Conservation (phyloP, 1,140 invertebrate species). For the Brachionus paranguensis region DNA sequence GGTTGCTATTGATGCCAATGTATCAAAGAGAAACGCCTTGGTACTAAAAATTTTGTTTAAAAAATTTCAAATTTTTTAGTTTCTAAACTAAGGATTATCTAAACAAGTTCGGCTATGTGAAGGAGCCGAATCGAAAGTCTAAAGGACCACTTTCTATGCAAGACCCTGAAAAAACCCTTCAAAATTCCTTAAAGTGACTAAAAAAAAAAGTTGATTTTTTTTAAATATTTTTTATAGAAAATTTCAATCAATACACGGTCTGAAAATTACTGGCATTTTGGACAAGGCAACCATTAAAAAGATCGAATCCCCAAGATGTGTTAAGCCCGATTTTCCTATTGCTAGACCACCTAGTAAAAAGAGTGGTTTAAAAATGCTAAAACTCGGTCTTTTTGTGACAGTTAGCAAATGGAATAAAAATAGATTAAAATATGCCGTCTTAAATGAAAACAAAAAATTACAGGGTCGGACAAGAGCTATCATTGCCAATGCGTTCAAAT, state of each 20-base stretch:
- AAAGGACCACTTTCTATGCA: background rate
- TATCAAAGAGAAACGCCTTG: background rate
- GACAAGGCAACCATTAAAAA: background rate
- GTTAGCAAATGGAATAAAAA: slow-evolving; percentile 1
- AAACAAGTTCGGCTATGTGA: background rate
- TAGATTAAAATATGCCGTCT: background rate
- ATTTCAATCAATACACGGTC: slow-evolving; percentile 7
- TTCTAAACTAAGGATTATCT: background rate
- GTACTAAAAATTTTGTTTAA: background rate
- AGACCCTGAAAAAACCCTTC: background rate
- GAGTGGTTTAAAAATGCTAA: background rate
- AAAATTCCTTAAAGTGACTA: background rate
- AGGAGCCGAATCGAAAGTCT: background rate
- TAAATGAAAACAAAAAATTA: slow-evolving; percentile 10
- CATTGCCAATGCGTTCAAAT: background rate
- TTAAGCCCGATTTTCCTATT: background rate
- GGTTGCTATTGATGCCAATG: background rate
- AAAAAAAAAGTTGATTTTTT: background rate
- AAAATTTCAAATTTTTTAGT: background rate
- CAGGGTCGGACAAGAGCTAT: background rate
- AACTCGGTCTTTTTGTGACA: background rate
- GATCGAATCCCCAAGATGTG: background rate
- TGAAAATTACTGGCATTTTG: background rate
- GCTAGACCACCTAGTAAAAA: background rate
- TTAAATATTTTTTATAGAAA: background rate